phyloP scores from a whole-genome alignment of 2,113 vertebrate genomes.

The Phainopepla nitens region DNA sequence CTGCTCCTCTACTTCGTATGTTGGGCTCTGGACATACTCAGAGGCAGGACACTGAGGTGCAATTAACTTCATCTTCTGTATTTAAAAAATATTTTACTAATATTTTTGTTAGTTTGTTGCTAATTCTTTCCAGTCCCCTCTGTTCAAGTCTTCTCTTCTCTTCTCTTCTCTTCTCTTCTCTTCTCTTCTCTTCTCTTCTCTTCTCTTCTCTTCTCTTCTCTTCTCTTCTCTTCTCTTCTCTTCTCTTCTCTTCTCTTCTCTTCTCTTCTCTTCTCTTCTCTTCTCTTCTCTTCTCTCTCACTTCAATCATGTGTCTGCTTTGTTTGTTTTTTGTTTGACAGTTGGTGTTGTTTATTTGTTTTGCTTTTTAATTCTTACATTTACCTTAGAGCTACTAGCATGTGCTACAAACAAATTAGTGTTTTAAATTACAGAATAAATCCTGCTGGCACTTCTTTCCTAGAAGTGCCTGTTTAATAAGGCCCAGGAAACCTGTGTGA shows the following conservation, averaged over 20 bases:
- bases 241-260: too few relatives aligned
- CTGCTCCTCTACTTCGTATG: rapidly evolving
- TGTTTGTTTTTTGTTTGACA: background rate
- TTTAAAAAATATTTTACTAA: background rate
- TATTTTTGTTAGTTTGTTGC: background rate
- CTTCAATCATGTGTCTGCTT: background rate
- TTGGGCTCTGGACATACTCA: rapidly evolving
- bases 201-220: too few relatives aligned
- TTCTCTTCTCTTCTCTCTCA: too few relatives aligned
- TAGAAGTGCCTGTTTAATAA: background rate
- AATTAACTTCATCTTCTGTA: background rate
- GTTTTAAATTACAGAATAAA: background rate
- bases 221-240: too few relatives aligned
- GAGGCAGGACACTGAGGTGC: background rate
- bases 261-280: too few relatives aligned
- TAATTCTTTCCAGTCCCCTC: background rate
- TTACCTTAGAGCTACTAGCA: background rate
- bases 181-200: too few relatives aligned
- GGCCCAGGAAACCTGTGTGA: background rate
- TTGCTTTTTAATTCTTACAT: background rate
- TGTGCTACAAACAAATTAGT: background rate
- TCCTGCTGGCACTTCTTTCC: background rate
- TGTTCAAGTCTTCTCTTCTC: background rate
- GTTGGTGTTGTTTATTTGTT: rapidly evolving
- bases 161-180: too few relatives aligned